A percentile compares a stretch with the other conserved stretches of the same genome.
Conservation (phyloP, 1,140 invertebrate genomes). For the Procambarus virginalis region DNA sequence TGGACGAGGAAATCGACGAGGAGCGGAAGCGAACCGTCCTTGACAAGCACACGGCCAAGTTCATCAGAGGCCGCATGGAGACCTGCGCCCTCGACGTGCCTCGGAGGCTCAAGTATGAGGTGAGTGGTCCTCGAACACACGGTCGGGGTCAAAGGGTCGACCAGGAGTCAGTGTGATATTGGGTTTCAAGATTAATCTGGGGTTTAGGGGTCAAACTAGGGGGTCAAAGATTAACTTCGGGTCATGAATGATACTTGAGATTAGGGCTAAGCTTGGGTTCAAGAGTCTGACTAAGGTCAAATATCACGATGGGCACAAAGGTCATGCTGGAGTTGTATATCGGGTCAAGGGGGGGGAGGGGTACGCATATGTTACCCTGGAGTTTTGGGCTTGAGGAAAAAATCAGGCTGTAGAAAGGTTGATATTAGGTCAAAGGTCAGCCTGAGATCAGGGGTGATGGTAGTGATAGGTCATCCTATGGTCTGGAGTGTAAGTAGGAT, state of each 20-base stretch:
- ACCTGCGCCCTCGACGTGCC: conserved; percentile 67
- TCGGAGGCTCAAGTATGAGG: conserved; percentile 53
- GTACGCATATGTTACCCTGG: too few relatives aligned
- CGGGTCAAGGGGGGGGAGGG: too few relatives aligned
- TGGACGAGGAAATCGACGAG: conserved; percentile 97
- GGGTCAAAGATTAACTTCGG: not conserved
- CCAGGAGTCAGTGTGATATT: not conserved
- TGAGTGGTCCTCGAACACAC: not conserved
- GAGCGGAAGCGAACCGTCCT: conserved; percentile 77
- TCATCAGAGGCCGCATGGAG: conserved; percentile 54
- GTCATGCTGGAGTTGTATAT: too few relatives aligned
- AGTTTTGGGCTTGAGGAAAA: too few relatives aligned
- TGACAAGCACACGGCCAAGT: conserved; percentile 58
- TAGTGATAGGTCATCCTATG: not conserved
- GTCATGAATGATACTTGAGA: too few relatives aligned
- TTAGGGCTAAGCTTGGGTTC: too few relatives aligned
- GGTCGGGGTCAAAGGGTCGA: not conserved
- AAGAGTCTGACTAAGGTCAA: too few relatives aligned
- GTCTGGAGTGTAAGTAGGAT: too few relatives aligned
- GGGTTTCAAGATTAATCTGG: too few relatives aligned
- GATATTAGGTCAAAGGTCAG: not conserved
- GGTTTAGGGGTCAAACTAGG: too few relatives aligned
- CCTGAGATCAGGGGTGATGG: not conserved
- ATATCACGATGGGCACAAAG: too few relatives aligned
- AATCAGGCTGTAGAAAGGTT: too few relatives aligned